Evolutionary conservation across 2,797 vertebrate species (phyloP).

Genomic region (Peromyscus eremicus): DNA sequence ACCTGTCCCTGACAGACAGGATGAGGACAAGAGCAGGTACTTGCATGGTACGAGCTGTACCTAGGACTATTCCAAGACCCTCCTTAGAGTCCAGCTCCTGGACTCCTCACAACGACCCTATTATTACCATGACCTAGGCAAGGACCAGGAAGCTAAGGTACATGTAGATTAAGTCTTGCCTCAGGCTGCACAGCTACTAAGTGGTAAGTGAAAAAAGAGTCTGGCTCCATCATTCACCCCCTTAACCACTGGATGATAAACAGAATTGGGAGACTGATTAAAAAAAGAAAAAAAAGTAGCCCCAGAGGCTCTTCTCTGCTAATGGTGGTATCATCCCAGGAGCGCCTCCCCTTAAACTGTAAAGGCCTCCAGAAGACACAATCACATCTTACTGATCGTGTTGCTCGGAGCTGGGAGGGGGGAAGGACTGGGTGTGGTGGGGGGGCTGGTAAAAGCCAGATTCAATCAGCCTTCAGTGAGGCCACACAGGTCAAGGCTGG

Average conservation of each 20-base stretch:
- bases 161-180: background rate
- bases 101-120: background rate
- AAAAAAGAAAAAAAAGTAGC: background rate
- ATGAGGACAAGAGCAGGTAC: background rate
- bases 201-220: background rate
- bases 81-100: background rate
- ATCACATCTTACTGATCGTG: background rate
- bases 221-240: background rate
- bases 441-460: background rate
- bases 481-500: background rate
- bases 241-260: background rate
- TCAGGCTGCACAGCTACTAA: background rate
- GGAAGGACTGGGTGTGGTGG: background rate
- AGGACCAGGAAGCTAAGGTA: background rate
- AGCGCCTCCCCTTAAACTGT: background rate
- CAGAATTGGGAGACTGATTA: background rate
- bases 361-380: background rate
- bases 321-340: background rate
- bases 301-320: background rate
- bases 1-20: background rate
- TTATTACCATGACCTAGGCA: background rate
- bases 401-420: background rate
- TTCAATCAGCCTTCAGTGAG: background rate
- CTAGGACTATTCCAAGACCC: background rate
- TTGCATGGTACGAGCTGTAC: background rate